Base-by-base conservation (phyloP, 2,888 invertebrate species). In the Agelastica alni region DNA sequence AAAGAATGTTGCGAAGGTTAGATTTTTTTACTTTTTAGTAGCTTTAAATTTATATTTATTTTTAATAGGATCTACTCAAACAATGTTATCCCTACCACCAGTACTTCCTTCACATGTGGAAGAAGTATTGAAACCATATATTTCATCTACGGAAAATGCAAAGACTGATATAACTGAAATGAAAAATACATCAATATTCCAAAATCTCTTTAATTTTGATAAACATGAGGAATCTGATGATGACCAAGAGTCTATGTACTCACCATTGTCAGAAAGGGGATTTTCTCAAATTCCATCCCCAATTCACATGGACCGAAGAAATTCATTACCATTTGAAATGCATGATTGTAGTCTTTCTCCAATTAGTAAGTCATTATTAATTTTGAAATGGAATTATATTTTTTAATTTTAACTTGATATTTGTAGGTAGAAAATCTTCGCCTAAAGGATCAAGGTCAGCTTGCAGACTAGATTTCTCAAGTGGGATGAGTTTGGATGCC, bases 51-150 rank as follows among this genome's bases (percentile, higher is more conserved):
- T 22, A 5, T 22, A 22, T n/a, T n/a, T n/a, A n/a, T n/a, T n/a
- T n/a, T n/a, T n/a, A n/a, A 54, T 67, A 86, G 87, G 79, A 74
- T 82, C 81, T 77, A 80, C 83, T 31, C 88, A 88, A 75, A 88
- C 88, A 18, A 73, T 82, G 52, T 77, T 88, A 58, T 82, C 85
- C 18, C 72, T 88, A 54, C 87, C 88, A 45, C 80, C 84, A 14
- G 75, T 80, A 63, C 73, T 88, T 26, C 86, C 87, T 2, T 75
- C 79, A 46, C 81, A 84, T 68, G 68, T 88, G 14, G 86, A 86
- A 75, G 81, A 83, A 64, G 74, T 80, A 26, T 75, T 88, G 13
- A 79, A 81, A 69, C 83, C 85, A 34, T 88, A 82, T 73, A 85
- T 81, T 70, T 83, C 81, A 28, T 84, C 80, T 66, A 82, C 78